These are phyloP conservation scores for Bellardia pandia DNA, from an alignment of 2,888 invertebrate species.

Conservation along the genomic window DNA sequence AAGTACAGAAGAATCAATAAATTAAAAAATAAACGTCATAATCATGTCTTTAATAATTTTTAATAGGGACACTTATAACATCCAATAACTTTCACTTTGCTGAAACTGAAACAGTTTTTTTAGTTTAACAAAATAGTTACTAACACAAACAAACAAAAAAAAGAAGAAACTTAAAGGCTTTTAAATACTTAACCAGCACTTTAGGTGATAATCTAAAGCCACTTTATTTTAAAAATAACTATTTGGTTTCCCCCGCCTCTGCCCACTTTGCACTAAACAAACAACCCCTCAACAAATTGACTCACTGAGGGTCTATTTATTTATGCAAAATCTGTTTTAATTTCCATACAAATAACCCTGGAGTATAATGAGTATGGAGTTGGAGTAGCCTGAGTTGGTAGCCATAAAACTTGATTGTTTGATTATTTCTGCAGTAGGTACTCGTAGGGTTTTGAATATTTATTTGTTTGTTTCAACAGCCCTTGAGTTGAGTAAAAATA, in stretches of 20 bases:
- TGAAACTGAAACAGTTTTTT: slow-evolving; percentile 2
- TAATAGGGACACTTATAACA: slow-evolving; percentile 17
- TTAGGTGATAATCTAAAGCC: not conserved
- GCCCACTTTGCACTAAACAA: not conserved
- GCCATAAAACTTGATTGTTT: not conserved
- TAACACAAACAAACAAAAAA: not conserved
- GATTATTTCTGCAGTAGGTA: not conserved
- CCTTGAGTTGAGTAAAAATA: not conserved
- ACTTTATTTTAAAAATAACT: not conserved
- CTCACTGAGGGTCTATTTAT: not conserved
- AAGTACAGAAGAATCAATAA: no score
- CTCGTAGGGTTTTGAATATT: not conserved
- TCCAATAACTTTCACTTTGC: slow-evolving; percentile 30
- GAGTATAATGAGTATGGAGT: not conserved
- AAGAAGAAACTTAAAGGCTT: not conserved
- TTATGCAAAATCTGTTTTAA: not conserved
- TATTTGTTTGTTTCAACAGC: not conserved
- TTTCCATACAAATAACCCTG: not conserved
- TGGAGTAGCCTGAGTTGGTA: not conserved
- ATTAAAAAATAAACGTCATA: not conserved
- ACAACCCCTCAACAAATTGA: not conserved
- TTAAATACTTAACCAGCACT: not conserved
- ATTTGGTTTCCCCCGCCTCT: not conserved
- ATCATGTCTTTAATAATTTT: not conserved
- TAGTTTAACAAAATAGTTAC: not conserved